Evolutionary conservation across 2,888 invertebrate species (phyloP), one percentile per base, ranked within the genome.

Genomic region (Folsomia manolachei): DNA sequence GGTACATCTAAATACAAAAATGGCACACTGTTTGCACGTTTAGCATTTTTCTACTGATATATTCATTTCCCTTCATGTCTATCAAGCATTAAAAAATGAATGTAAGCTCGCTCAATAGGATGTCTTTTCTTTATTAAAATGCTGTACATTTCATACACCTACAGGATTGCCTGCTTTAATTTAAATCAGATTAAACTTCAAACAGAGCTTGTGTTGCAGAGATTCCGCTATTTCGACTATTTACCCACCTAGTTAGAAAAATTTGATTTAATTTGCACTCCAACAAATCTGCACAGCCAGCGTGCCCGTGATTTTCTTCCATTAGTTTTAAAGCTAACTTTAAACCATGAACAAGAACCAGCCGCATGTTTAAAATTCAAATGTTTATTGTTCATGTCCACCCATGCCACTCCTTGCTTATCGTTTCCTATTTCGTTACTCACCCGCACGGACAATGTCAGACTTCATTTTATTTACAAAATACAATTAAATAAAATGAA

Each of bases 301-400:
- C 39, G 39, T 39, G 4, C 39, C 39, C 39, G 39, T 39, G 4
- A 4, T 14, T 39, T 39, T 39, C 4, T 39, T 39, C 39, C n/a
- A n/a, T n/a, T n/a, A 39, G 39, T 39, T 39, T 39, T n/a, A n/a
- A n/a, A n/a, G n/a, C n/a, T n/a, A n/a, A n/a, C n/a, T n/a, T n/a
- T n/a, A n/a, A n/a, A n/a, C n/a, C n/a, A n/a, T n/a, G n/a, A 39
- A 39, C 14, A 39, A 39, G 7, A 9, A 39, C 39, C 39, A 56
- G 21, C 56, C 4, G 56, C 7, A 18, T 56, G 56, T n/a, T 56
- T 56, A 14, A 14, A n/a, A 56, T 56, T 4, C 19, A 19, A 56
- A 21, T 56, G 56, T 56, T 56, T 56, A 56, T n/a, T 56, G 56
- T 56, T 56, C 56, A 56, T 56, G 56, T 56, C 56, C 19, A 14